phyloP scores from a whole-genome alignment of 2,888 invertebrate genomes.

The Corythucha ciliata region DNA sequence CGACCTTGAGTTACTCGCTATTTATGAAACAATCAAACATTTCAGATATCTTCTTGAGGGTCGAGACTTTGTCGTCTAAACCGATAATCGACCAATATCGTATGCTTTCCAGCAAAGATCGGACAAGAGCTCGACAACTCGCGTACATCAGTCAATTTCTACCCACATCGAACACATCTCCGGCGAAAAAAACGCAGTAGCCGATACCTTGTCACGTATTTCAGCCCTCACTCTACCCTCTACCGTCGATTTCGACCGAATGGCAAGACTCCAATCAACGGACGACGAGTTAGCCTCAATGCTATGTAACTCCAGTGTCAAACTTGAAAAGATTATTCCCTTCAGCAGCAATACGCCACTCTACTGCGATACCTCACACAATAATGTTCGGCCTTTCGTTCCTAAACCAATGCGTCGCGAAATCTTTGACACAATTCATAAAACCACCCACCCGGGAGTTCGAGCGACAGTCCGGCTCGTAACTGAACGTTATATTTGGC shows the following conservation, averaged over 20 bases:
- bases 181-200: constrained; percentile 39
- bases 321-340: background rate
- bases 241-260: background rate
- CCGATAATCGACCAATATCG: too few relatives aligned
- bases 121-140: constrained; percentile 39
- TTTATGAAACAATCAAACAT: too few relatives aligned
- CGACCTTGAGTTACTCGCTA: too few relatives aligned
- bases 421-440: constrained; percentile 33
- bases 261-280: background rate
- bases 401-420: constrained; percentile 17
- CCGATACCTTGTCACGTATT: constrained; percentile 39
- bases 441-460: constrained; percentile 35
- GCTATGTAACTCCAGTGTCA: background rate
- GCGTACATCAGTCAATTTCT: constrained; percentile 38
- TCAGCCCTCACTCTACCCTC: constrained; percentile 25
- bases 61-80: too few relatives aligned
- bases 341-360: background rate
- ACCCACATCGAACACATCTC: constrained; percentile 39
- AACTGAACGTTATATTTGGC: constrained; percentile 40
- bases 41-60: too few relatives aligned
- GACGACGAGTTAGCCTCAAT: constrained; percentile 7
- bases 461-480: constrained; percentile 37
- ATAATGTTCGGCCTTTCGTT: constrained; percentile 21
- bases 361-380: constrained; percentile 1
- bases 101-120: constrained; percentile 26